A percentile compares a stretch with the other conserved stretches of the same genome.
phyloP scores from a whole-genome alignment of 1,140 invertebrate species.

The Arctopsyche grandis region DNA sequence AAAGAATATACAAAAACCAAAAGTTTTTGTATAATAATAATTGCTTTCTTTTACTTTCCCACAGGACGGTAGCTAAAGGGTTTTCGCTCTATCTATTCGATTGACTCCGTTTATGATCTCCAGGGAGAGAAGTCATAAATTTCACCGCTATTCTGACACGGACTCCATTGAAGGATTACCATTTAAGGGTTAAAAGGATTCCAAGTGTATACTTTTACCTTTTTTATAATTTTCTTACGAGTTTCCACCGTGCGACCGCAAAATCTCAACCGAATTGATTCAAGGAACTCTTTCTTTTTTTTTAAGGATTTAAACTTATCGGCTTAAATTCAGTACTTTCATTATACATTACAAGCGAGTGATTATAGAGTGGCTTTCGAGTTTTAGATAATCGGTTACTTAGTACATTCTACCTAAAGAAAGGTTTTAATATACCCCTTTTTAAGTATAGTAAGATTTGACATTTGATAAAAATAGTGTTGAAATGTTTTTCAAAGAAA shows the following conservation, averaged over 20 bases:
- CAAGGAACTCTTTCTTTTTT: background rate
- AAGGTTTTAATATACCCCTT: no score
- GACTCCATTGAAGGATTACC: background rate
- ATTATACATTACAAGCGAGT: no score
- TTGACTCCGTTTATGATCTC: constrained; percentile 22
- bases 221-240: constrained; percentile 9
- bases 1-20: background rate
- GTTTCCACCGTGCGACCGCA: constrained; percentile 3
- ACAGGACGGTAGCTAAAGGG: constrained; percentile 37
- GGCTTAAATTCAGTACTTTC: background rate
- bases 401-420: no score
- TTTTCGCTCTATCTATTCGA: background rate
- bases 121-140: constrained; percentile 31
- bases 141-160: background rate
- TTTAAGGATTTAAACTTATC: background rate
- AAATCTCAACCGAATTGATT: background rate
- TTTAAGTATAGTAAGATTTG: no score
- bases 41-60: constrained; percentile 41
- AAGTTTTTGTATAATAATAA: constrained; percentile 8
- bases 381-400: no score
- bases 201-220: background rate
- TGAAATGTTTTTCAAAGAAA: no score
- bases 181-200: constrained; percentile 18
- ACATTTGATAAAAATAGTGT: no score
- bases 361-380: no score